These are phyloP conservation scores for Synanthedon vespiformis DNA, from an alignment of 2,888 invertebrate genomes.

Conservation along the genomic window DNA sequence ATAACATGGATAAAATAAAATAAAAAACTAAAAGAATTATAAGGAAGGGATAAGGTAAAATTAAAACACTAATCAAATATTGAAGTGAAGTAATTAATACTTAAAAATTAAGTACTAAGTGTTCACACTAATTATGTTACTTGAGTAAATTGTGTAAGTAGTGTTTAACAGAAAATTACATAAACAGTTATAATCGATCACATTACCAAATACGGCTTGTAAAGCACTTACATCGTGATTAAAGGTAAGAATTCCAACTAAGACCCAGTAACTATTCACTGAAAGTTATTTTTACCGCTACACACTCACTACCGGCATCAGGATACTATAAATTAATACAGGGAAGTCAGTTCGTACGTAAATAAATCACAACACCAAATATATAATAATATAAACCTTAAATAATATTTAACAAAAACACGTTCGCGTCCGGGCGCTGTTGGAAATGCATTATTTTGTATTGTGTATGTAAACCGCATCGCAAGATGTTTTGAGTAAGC, in stretches of 20 bases:
- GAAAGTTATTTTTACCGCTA: not conserved
- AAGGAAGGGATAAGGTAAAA: no score
- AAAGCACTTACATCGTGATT: no score
- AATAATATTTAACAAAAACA: slow-evolving; percentile 14
- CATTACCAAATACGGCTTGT: no score
- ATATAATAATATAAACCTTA: slow-evolving; percentile 29
- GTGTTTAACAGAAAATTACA: no score
- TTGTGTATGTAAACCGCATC: not conserved
- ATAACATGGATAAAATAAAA: no score
- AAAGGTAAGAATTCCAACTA: slow-evolving; percentile 1
- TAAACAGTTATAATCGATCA: no score
- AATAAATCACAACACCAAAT: slow-evolving; percentile 38
- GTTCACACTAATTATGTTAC: no score
- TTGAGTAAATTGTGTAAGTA: no score
- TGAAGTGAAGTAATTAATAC: no score
- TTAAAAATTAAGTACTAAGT: no score
- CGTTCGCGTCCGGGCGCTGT: slow-evolving; percentile 19
- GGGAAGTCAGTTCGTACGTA: slow-evolving; percentile 28
- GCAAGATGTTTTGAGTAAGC: slow-evolving; percentile 37
- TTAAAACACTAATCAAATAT: no score
- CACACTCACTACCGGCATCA: not conserved
- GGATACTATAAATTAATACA: slow-evolving; percentile 11
- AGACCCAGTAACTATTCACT: slow-evolving; percentile 1
- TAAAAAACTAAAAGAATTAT: no score
- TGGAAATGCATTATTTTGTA: not conserved